phyloP scores from a whole-genome alignment of 1,140 invertebrate species.

The Drosophila biarmipes region DNA sequence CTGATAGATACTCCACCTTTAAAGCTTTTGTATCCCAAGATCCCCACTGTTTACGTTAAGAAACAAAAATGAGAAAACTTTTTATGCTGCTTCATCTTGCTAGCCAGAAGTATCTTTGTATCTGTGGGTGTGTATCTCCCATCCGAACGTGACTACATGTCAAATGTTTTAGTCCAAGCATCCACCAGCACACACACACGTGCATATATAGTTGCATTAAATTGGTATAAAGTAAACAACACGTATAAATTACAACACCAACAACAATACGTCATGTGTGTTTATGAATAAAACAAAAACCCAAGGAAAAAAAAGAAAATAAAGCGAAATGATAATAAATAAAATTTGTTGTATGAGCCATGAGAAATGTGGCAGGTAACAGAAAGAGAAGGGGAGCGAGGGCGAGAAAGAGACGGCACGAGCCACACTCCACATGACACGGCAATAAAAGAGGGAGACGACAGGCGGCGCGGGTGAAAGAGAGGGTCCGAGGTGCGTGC shows the following conservation, averaged over 20 bases:
- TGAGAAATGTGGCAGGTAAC: conserved; percentile 62
- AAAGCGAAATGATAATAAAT: conserved; percentile 50
- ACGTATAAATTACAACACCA: conserved; percentile 75
- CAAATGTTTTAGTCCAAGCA: conserved; percentile 44
- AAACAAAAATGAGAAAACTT: background rate
- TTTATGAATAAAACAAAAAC: conserved; percentile 67
- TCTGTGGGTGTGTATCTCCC: conserved; percentile 13
- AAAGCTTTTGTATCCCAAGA: background rate
- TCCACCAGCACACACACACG: conserved; percentile 11
- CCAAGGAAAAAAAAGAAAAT: conserved; percentile 1
- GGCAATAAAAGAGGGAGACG: conserved; percentile 26
- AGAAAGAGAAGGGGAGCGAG: background rate
- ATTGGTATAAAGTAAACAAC: conserved; percentile 81
- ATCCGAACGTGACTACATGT: conserved; percentile 53
- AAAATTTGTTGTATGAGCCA: conserved; percentile 42
- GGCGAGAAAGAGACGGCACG: background rate
- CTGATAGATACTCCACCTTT: too few relatives aligned
- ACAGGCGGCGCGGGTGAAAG: background rate
- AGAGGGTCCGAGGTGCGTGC: conserved; percentile 15
- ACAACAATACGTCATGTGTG: conserved; percentile 37
- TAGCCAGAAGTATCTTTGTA: conserved; percentile 9
- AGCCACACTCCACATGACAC: conserved; percentile 10
- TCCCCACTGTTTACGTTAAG: conserved; percentile 6
- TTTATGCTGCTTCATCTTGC: conserved; percentile 21
- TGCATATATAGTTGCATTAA: conserved; percentile 68